Evolutionary conservation across 2,113 vertebrate genomes (phyloP).

Genomic region (Regulus satrapa): DNA sequence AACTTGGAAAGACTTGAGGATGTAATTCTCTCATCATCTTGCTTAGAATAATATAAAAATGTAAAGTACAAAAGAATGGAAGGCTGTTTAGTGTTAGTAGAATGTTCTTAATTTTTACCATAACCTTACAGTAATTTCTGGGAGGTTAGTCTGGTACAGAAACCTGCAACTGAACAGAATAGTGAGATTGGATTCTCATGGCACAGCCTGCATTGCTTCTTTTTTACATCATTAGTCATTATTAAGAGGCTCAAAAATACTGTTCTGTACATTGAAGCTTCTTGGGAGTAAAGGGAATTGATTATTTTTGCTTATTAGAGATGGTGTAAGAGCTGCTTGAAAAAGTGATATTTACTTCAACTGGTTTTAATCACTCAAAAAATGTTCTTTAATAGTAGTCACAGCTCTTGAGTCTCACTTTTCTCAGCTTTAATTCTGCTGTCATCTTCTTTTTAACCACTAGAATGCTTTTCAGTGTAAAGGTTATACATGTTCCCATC

Average conservation of each 20-base stretch:
- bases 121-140: background rate
- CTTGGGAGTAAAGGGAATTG: background rate
- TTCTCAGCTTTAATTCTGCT: background rate
- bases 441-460: background rate
- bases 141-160: background rate
- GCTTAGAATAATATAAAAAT: background rate
- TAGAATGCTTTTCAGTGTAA: background rate
- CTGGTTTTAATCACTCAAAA: background rate
- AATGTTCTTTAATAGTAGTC: background rate
- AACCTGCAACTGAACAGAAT: background rate
- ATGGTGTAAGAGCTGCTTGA: background rate
- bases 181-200: background rate
- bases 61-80: fast-evolving
- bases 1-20: background rate
- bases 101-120: background rate
- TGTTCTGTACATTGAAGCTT: background rate
- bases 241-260: background rate
- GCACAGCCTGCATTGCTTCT: background rate
- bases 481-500: background rate
- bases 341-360: background rate
- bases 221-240: background rate
- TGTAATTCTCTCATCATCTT: background rate
- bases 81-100: background rate
- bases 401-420: background rate
- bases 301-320: background rate